These are phyloP conservation scores for Scatophagus argus DNA, from an alignment of 2,113 vertebrate species.

Conservation along the genomic window DNA sequence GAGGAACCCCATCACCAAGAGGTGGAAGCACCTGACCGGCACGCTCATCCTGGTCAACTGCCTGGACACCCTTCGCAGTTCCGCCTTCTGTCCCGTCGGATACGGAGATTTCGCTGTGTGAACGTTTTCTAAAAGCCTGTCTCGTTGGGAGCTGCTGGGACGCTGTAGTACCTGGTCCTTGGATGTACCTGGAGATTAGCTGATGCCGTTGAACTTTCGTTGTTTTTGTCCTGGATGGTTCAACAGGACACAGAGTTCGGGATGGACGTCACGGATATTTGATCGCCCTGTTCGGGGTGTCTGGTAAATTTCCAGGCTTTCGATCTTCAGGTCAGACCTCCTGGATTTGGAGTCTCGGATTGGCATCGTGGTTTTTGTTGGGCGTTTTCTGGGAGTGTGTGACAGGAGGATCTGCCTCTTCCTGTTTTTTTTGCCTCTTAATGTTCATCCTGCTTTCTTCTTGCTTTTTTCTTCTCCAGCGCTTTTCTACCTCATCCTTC, in stretches of 20 bases:
- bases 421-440: neutral
- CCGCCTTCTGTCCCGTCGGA: constrained; percentile 90
- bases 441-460: neutral
- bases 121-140: too few species aligned
- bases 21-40: constrained; percentile 97
- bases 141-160: neutral
- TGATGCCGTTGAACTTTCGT: neutral
- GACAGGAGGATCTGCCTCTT: neutral
- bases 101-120: constrained; percentile 93
- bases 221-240: neutral
- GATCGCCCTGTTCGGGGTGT: neutral
- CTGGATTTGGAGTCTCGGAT: neutral
- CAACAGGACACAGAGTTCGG: neutral
- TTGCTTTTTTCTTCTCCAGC: neutral
- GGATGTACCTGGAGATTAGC: neutral
- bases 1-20: constrained; percentile 96
- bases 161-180: neutral
- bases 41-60: constrained; percentile 95
- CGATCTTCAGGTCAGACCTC: neutral
- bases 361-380: neutral
- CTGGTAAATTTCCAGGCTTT: neutral
- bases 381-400: neutral
- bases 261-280: neutral
- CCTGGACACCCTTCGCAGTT: constrained; percentile 90
- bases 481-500: constrained; percentile 30